Base-by-base conservation (phyloP, 2,113 vertebrate genomes). In the Neopipo cinnamomea region DNA sequence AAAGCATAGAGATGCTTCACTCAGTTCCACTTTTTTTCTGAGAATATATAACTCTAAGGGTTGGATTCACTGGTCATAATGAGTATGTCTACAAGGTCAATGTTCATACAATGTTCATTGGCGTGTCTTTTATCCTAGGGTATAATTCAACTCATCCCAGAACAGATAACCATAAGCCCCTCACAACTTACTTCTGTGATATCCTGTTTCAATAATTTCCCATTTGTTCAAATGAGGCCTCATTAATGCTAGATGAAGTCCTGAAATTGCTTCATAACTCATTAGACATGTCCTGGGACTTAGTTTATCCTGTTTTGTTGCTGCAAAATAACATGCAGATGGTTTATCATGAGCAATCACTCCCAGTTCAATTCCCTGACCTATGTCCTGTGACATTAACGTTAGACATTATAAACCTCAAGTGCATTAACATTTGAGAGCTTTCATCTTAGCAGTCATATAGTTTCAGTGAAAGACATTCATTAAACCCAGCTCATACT, bases 321-420 rank as follows among this genome's bases (percentile, higher is more conserved):
- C 75, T 90, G 46, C 50, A 94, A 91, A 96, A 95, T 73, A 80
- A 59, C 63, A 66, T 44, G 47, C 42, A 94, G 82, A 89, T 67
- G 59, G 55, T 91, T 96, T 96, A 74, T 70, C 77, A 77, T 35
- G 42, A 18, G 0, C 42, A 90, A 67, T 91, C 55, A 47, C 55
- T 96, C 82, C 75, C 85, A 85, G 67, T 90, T 95, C 47, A 33
- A 39, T 90, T 91, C 75, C 39, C 39, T 91, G 91, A 97, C 85
- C 78, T 91, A 77, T 55, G 90, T 85, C 81, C 90, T 85, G 63
- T 84, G 88, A 77, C 78, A 93, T 83, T 91, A 88, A 93, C 46
- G 67, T 77, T 77, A 94, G 67, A 88, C 12, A 52, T 71, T 83
- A 52, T 37, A 91, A 95, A 94, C 58, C 84, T 89, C 76, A 87